Percentiles rank a stretch among this genome's conserved stretches.
phyloP scores from a whole-genome alignment of 2,888 invertebrate genomes.

The Troides oblongomaculatus region DNA sequence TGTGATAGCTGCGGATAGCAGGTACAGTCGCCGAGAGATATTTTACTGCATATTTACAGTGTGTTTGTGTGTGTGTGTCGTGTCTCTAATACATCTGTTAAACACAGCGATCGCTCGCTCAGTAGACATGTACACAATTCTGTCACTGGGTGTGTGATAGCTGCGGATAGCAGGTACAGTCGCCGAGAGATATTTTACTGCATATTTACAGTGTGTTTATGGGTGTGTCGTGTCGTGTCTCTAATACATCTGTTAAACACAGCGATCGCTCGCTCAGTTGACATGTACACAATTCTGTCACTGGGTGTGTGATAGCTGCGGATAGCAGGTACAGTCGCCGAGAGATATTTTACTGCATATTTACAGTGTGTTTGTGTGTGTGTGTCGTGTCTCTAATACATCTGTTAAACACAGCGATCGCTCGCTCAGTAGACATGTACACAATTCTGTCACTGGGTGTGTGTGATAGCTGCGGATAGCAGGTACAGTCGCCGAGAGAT shows the following conservation, averaged over 20 bases:
- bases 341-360: background rate
- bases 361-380: background rate
- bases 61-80: background rate
- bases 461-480: conserved; percentile 36
- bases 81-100: too few relatives aligned
- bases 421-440: conserved; percentile 30
- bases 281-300: conserved; percentile 34
- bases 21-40: conserved; percentile 32
- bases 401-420: conserved; percentile 4
- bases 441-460: conserved; percentile 39
- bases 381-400: too few relatives aligned
- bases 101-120: conserved; percentile 19
- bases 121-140: conserved; percentile 31
- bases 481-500: conserved; percentile 32
- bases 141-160: conserved; percentile 41
- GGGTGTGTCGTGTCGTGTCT: too few relatives aligned
- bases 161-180: conserved; percentile 36
- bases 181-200: background rate
- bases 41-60: background rate
- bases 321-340: conserved; percentile 35
- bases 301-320: conserved; percentile 39
- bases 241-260: too few relatives aligned
- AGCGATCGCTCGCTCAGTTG: conserved; percentile 29
- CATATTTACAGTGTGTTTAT: background rate
- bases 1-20: conserved; percentile 36